Conservation (phyloP, 1,140 invertebrate genomes). For the Zaprionus kolodkinae region DNA sequence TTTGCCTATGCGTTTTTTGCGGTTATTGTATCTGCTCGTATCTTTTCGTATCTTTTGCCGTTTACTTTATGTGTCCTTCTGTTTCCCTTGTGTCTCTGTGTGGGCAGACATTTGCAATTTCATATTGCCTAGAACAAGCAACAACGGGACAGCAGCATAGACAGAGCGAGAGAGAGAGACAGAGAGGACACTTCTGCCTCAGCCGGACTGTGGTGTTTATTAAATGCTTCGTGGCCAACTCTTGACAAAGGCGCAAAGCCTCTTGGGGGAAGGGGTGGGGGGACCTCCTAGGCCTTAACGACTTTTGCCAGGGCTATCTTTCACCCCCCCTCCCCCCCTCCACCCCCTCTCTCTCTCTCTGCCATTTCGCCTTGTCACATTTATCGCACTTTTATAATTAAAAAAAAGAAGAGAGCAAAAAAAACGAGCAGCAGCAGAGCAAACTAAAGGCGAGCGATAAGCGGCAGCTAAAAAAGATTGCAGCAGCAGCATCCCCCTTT, state of each 20-base stretch:
- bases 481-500: slow-evolving; percentile 13
- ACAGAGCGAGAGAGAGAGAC: too few relatives aligned
- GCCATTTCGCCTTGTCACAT: slow-evolving; percentile 66
- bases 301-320: slow-evolving; percentile 49
- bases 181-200: neutral
- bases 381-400: slow-evolving; percentile 82
- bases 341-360: slow-evolving; percentile 15
- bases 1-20: slow-evolving; percentile 11
- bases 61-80: slow-evolving; percentile 30
- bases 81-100: slow-evolving; percentile 3
- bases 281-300: slow-evolving; percentile 50
- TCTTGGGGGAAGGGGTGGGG: too few relatives aligned
- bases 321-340: neutral
- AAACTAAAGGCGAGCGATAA: slow-evolving; percentile 36
- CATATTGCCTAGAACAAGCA: slow-evolving; percentile 33
- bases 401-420: slow-evolving; percentile 53
- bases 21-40: slow-evolving; percentile 19
- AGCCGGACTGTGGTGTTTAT: slow-evolving; percentile 56
- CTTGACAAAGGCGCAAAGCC: slow-evolving; percentile 55
- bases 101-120: slow-evolving; percentile 50
- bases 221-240: slow-evolving; percentile 64
- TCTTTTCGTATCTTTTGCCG: slow-evolving; percentile 34
- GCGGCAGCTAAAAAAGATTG: slow-evolving; percentile 40
- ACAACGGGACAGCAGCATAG: neutral
- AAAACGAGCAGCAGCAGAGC: slow-evolving; percentile 27